Evolutionary conservation across 2,797 vertebrate species (phyloP).

Genomic region (Falco biarmicus): DNA sequence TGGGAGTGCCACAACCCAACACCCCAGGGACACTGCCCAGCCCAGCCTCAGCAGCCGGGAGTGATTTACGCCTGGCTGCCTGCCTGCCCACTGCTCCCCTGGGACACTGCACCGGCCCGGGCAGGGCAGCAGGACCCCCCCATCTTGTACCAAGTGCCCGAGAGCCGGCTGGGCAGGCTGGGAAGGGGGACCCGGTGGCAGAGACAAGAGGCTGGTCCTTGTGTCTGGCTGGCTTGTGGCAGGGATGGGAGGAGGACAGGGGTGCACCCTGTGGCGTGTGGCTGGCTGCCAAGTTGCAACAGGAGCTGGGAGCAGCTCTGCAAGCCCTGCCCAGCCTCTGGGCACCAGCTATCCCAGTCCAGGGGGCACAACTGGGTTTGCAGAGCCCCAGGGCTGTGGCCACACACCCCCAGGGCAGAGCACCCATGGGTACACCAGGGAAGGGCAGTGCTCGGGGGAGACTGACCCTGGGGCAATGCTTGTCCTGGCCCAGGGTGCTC

Average conservation of each 20-base stretch:
- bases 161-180: fast-evolving
- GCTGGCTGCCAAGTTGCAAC: background rate
- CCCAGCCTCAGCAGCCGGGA: background rate
- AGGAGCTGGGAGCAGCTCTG: background rate
- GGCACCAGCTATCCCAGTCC: background rate
- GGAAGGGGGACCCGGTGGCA: fast-evolving
- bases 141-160: background rate
- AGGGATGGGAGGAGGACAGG: background rate
- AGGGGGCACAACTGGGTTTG: background rate
- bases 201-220: background rate
- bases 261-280: background rate
- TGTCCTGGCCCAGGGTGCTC: background rate
- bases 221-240: background rate
- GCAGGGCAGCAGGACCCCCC: background rate
- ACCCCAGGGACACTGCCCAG: background rate
- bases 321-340: fast-evolving
- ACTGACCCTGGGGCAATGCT: background rate
- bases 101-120: fast-evolving
- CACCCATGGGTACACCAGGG: fast-evolving
- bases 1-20: background rate
- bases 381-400: background rate
- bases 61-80: background rate
- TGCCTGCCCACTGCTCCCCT: background rate
- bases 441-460: background rate
- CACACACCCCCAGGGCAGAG: background rate